phyloP scores from a whole-genome alignment of 2,797 vertebrate species.

The Anas flavirostris region DNA sequence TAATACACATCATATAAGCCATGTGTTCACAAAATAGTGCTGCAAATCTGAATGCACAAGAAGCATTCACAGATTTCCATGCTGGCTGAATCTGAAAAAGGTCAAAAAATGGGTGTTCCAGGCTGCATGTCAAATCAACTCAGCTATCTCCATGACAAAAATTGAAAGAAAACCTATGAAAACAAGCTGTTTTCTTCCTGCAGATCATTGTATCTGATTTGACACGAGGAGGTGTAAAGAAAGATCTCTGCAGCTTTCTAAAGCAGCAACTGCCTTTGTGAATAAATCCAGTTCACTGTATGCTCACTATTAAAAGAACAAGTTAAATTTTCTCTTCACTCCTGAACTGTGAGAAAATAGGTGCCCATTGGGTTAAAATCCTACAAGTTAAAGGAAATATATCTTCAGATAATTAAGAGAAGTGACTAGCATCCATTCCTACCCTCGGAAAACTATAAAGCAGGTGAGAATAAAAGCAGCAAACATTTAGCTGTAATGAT shows the following conservation, averaged over 20 bases:
- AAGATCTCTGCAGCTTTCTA: background rate
- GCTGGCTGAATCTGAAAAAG: background rate
- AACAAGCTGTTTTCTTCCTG: background rate
- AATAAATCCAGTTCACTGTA: background rate
- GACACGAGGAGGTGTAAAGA: background rate
- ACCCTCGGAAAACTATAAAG: background rate
- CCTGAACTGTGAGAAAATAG: background rate
- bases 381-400: background rate
- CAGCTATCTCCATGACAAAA: background rate
- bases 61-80: background rate
- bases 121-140: background rate
- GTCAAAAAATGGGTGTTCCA: background rate
- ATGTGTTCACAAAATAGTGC: background rate
- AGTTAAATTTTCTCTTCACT: background rate
- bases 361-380: background rate
- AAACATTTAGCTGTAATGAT: background rate
- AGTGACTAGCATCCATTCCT: background rate
- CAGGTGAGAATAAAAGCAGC: background rate
- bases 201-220: background rate
- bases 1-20: background rate
- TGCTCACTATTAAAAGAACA: background rate
- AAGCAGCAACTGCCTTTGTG: background rate
- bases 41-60: background rate
- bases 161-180: background rate
- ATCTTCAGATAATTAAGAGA: background rate